Conservation (phyloP, 2,797 vertebrate genomes). For the Eospalax fontanierii region DNA sequence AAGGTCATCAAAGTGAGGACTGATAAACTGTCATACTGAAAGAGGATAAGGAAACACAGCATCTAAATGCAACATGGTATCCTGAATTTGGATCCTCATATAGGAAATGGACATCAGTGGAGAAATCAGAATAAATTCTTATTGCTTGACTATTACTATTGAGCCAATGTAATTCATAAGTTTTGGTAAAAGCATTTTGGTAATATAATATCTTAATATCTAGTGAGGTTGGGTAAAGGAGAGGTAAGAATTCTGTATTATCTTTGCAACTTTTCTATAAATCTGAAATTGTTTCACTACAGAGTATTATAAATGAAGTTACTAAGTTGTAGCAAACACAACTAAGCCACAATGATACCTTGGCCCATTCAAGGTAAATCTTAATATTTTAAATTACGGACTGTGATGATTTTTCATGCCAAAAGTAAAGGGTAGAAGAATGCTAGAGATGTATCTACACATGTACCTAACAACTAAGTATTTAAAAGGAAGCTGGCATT, state of each 20-base stretch:
- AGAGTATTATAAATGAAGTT: not conserved
- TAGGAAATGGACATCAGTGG: not conserved
- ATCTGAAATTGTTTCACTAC: conserved; percentile 49
- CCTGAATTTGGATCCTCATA: not conserved
- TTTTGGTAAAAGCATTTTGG: conserved; percentile 3
- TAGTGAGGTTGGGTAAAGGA: not conserved
- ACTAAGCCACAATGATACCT: not conserved
- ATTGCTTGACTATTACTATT: not conserved
- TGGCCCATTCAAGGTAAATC: conserved; percentile 11
- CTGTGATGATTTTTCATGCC: conserved; percentile 13
- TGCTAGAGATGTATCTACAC: too few species aligned
- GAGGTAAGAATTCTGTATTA: not conserved
- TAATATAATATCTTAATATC: not conserved
- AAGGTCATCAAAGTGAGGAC: conserved; percentile 11
- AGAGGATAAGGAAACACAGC: not conserved
- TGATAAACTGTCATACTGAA: not conserved
- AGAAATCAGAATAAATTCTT: conserved; percentile 49
- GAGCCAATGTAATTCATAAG: not conserved
- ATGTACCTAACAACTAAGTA: not conserved
- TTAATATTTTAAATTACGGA: conserved; percentile 41
- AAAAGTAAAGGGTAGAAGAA: not conserved
- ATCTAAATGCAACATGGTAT: not conserved
- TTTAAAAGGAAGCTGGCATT: not conserved
- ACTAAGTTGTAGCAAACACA: conserved; percentile 41
- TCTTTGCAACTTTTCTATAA: too few species aligned